Evolutionary conservation across 2,113 vertebrate species (phyloP).

Genomic region (Triplophysa siluroides): DNA sequence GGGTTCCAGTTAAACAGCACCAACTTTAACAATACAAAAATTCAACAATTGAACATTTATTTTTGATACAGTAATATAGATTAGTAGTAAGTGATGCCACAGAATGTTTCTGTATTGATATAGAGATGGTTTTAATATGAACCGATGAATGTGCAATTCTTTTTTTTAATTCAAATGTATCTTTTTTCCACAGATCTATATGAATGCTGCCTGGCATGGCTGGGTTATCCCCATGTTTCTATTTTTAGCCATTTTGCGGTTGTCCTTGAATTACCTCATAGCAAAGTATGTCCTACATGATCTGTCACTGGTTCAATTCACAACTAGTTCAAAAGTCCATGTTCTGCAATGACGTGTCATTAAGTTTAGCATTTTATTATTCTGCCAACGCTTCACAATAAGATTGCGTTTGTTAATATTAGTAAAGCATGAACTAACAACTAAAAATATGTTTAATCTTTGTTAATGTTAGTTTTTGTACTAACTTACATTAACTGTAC

Average conservation of each 20-base stretch:
- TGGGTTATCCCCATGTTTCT: slow-evolving; percentile 98
- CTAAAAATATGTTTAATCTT: too few species aligned
- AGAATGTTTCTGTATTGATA: background rate
- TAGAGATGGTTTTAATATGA: background rate
- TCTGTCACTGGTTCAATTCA: background rate
- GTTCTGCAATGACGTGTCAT: background rate
- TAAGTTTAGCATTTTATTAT: too few species aligned
- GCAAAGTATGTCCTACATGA: slow-evolving; percentile 78
- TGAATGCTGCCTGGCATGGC: slow-evolving; percentile 96
- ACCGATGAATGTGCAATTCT: too few species aligned
- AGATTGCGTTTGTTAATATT: too few species aligned
- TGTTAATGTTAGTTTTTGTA: too few species aligned
- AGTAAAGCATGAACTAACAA: too few species aligned
- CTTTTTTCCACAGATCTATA: slow-evolving; percentile 83
- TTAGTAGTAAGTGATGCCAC: background rate
- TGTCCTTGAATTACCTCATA: slow-evolving; percentile 98
- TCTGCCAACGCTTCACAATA: too few species aligned
- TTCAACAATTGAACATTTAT: too few species aligned
- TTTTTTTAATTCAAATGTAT: background rate
- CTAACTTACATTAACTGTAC: too few species aligned
- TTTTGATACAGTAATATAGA: too few species aligned
- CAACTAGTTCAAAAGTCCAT: slow-evolving; percentile 2
- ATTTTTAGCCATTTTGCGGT: slow-evolving; percentile 92
- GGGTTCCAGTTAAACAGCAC: too few species aligned
- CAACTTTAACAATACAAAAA: too few species aligned